Conservation (phyloP, 2,888 invertebrate species). For the Aplocera efformata region DNA sequence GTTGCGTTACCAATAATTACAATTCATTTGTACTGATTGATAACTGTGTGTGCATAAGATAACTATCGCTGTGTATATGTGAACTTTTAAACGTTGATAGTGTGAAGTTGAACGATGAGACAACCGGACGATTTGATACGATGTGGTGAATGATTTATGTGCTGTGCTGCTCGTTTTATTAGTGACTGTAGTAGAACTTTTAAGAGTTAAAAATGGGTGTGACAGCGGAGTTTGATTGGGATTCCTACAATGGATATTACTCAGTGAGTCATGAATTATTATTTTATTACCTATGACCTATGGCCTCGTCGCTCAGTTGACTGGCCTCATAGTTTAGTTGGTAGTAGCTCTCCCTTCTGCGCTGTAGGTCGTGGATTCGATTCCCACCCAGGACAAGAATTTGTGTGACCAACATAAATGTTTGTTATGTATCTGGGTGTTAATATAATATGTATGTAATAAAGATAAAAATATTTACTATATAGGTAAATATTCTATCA, state of each 20-base stretch:
- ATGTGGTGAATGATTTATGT: conserved; percentile 49
- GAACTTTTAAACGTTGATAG: conserved; percentile 39
- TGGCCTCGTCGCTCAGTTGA: too few species aligned
- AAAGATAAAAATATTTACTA: too few species aligned
- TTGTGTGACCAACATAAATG: too few species aligned
- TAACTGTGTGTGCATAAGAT: conserved; percentile 71
- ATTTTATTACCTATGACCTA: conserved; percentile 8
- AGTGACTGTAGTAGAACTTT: conserved; percentile 43
- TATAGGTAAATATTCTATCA: too few species aligned
- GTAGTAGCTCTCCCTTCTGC: too few species aligned
- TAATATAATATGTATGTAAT: too few species aligned
- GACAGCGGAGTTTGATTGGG: conserved; percentile 68
- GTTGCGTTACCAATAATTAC: conserved; percentile 50
- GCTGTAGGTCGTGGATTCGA: too few species aligned
- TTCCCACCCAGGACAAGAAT: too few species aligned
- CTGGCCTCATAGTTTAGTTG: too few species aligned
- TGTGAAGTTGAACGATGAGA: conserved; percentile 37
- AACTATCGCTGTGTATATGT: conserved; percentile 43
- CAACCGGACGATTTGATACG: conserved; percentile 30
- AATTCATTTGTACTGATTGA: conserved; percentile 54
- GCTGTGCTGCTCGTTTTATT: conserved; percentile 35
- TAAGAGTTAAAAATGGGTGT: conserved; percentile 68
- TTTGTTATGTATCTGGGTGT: too few species aligned
- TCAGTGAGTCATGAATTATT: conserved; percentile 56
- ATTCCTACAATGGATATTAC: conserved; percentile 70